phyloP scores from a whole-genome alignment of 2,113 vertebrate species.

The Micromys minutus region DNA sequence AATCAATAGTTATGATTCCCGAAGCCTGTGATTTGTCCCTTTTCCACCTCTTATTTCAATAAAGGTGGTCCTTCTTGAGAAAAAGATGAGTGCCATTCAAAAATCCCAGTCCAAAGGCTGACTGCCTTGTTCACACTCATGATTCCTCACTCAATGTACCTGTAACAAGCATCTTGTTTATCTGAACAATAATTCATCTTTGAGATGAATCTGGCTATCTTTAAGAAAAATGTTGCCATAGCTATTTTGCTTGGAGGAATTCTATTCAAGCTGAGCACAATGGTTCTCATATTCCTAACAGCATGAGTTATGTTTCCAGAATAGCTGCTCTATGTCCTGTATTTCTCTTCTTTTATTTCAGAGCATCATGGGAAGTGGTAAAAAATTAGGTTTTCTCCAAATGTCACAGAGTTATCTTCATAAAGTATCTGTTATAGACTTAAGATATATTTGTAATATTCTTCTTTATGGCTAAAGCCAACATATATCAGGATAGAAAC shows the following conservation, averaged over 20 bases:
- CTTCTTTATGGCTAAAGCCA: neutral
- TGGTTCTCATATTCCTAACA: neutral
- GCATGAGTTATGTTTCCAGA: neutral
- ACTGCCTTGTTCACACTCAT: neutral
- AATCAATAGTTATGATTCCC: neutral
- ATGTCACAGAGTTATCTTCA: neutral
- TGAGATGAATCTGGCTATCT: neutral
- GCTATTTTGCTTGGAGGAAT: neutral
- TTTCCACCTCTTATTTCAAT: neutral
- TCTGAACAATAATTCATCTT: neutral
- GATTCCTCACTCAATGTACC: neutral
- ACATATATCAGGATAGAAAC: neutral
- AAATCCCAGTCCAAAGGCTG: neutral
- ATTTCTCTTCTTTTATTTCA: neutral
- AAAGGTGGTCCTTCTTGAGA: neutral
- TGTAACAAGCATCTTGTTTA: neutral
- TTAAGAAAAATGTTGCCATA: neutral
- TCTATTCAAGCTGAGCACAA: neutral
- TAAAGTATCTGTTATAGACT: neutral
- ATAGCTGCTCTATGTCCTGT: neutral
- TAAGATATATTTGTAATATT: neutral
- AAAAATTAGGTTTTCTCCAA: neutral
- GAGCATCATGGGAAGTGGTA: neutral
- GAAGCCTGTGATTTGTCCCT: neutral
- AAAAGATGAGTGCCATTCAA: no score